Conservation (phyloP, 2,888 invertebrate genomes). For the Dynastes tityus region DNA sequence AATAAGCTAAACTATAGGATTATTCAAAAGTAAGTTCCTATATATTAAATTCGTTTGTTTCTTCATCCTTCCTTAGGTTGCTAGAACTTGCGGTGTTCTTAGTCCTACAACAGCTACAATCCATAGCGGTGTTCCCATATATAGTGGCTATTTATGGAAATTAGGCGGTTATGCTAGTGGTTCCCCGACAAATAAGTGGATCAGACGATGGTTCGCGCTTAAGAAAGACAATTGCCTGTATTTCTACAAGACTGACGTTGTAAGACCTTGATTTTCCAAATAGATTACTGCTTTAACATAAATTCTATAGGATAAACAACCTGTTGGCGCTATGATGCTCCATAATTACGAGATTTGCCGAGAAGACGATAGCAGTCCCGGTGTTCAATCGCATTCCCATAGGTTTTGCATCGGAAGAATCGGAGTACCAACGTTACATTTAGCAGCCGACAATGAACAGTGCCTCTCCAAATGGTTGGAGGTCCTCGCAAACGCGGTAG, state of each 20-base stretch:
- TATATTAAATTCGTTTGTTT: background rate
- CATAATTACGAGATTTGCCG: slow-evolving; percentile 84
- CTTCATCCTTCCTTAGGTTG: slow-evolving; percentile 74
- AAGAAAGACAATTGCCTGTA: slow-evolving; percentile 95
- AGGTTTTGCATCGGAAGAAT: slow-evolving; percentile 80
- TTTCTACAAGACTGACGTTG: slow-evolving; percentile 93
- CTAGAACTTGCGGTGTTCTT: slow-evolving; percentile 87
- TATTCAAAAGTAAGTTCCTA: background rate
- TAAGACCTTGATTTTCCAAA: slow-evolving; percentile 67
- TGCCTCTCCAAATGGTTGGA: slow-evolving; percentile 84
- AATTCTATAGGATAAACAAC: slow-evolving; percentile 83
- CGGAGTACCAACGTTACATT: slow-evolving; percentile 81
- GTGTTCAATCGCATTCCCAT: slow-evolving; percentile 77
- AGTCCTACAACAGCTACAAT: slow-evolving; percentile 79
- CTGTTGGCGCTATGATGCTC: slow-evolving; percentile 91
- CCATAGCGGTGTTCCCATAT: slow-evolving; percentile 76
- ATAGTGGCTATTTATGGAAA: slow-evolving; percentile 85
- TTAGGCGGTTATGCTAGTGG: slow-evolving; percentile 77
- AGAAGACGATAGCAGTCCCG: slow-evolving; percentile 76
- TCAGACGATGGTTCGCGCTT: slow-evolving; percentile 91
- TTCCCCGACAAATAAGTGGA: slow-evolving; percentile 80
- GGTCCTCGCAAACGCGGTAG: slow-evolving; percentile 84
- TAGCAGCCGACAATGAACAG: slow-evolving; percentile 86
- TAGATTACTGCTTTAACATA: background rate
- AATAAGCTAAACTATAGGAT: background rate